phyloP scores from a whole-genome alignment of 2,797 vertebrate genomes.

The Caiman crocodilus region DNA sequence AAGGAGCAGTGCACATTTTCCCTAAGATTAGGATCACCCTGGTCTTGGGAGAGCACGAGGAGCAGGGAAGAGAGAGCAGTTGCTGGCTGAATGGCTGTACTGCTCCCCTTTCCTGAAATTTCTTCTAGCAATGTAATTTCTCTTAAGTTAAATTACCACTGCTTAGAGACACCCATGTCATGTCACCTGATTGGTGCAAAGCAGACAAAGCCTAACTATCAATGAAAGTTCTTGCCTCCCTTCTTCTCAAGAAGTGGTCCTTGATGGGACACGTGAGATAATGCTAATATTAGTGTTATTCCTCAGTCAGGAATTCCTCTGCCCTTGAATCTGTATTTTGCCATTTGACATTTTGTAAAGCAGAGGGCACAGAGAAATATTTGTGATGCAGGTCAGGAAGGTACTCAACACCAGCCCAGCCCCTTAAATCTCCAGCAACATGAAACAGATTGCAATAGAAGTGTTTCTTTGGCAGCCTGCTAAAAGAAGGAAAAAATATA shows the following conservation, averaged over 20 bases:
- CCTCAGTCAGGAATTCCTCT: conserved; percentile 46
- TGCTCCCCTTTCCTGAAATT: no score
- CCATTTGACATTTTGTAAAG: conserved; percentile 59
- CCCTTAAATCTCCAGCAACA: not conserved
- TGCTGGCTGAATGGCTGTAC: no score
- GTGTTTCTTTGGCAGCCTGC: not conserved
- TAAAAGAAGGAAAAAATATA: not conserved
- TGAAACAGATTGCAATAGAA: fast-evolving
- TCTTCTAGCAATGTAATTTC: no score
- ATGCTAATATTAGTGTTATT: conserved; percentile 9
- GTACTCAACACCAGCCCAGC: not conserved
- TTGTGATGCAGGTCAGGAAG: conserved; percentile 56
- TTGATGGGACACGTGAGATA: conserved; percentile 18
- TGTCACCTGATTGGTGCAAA: fast-evolving
- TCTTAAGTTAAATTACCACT: no score
- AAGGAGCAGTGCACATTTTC: no score
- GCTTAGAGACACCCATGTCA: no score
- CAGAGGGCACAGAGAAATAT: conserved; percentile 55
- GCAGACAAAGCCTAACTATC: not conserved
- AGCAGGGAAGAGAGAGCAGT: no score
- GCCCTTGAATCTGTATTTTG: conserved; percentile 44
- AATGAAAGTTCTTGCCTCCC: not conserved
- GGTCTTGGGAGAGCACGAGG: no score
- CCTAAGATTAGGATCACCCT: no score
- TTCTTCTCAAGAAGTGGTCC: not conserved